Conservation (phyloP, 2,888 invertebrate species). For the Drymonia ruficornis region DNA sequence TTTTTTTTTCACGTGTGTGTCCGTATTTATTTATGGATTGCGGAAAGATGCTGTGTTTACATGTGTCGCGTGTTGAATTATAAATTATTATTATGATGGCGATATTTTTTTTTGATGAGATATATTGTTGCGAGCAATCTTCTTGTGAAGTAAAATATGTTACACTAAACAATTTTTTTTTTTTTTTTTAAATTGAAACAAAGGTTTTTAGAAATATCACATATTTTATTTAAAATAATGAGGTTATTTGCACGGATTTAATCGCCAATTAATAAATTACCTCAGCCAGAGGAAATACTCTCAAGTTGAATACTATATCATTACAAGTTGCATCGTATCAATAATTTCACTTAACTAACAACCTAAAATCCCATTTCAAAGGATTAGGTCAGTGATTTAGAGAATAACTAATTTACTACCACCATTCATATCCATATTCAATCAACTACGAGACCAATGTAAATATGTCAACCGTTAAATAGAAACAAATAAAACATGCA, state of each 20-base stretch:
- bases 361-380: neutral
- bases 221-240: neutral
- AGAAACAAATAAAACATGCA: neutral
- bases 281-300: no score
- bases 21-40: constrained; percentile 11
- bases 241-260: no score
- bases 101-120: neutral
- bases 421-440: constrained; percentile 1
- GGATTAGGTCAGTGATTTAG: neutral
- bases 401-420: neutral
- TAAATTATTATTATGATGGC: constrained; percentile 2
- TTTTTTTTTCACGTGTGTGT: neutral
- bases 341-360: neutral
- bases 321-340: no score
- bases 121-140: no score
- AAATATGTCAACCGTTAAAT: neutral
- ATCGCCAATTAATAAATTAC: neutral
- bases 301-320: no score
- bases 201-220: no score
- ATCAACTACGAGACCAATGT: neutral
- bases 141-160: no score
- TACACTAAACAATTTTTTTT: no score
- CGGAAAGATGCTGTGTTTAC: constrained; percentile 12
- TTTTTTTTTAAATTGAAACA: no score
- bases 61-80: constrained; percentile 3